Evolutionary conservation across 1,140 invertebrate species (phyloP), one percentile per base, ranked within the genome.

Genomic region (Aphidius gifuensis): DNA sequence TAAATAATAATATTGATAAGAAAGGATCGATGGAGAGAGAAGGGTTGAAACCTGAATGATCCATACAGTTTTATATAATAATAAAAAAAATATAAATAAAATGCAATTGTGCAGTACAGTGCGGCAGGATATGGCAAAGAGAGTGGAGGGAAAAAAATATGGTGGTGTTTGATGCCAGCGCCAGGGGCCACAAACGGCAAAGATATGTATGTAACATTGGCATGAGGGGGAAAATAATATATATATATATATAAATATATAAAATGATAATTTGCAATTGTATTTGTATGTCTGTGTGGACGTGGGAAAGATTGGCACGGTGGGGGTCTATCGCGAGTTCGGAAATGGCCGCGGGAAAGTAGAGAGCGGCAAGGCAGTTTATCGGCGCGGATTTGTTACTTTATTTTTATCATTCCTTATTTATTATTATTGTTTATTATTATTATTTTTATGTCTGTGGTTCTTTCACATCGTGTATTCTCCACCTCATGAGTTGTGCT

Each of bases 301-400:
- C 39, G 66, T 62, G 60, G 68, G 46, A 64, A 70, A 62, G 65
- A 66, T 55, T 51, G 65, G 58, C 66, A 64, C 44, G 62, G 38
- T 57, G 56, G 57, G 60, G 68, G 51, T 60, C 5, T 42, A 40
- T 47, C 47, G 61, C 57, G 61, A 65, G 59, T 71, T 78, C 70
- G 71, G 76, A 78, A 80, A 79, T 79, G 78, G 78, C 78, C 74
- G 76, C 77, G 75, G 73, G 76, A 79, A 79, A 79, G 78, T 80
- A 77, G 70, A 72, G 75, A 76, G 74, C 71, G 71, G 69, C 66
- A 60, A 66, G 59, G 62, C 46, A 49, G 53, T 45, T 44, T 51
- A 57, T 50, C 61, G 49, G 61, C 47, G 16, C 32, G 56, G 50
- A 62, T 42, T 55, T 55, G 40, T 42, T 40, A 11, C 9, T 53